Evolutionary conservation across 2,113 vertebrate species (phyloP), one percentile per base, ranked within the genome.

Genomic region (Pavo muticus): DNA sequence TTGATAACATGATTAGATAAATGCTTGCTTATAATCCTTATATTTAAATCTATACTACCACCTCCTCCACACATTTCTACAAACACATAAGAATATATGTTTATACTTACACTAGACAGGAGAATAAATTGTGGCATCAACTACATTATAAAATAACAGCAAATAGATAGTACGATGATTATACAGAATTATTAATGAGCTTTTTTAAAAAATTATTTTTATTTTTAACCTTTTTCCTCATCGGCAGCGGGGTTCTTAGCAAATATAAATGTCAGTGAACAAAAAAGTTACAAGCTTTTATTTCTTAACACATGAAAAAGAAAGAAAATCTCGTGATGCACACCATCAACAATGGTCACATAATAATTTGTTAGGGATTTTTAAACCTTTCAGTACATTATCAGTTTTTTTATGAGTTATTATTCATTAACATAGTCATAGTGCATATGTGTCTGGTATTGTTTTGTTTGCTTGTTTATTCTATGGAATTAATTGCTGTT

Each of bases 221-320:
- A 40, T 50, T 50, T 50, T 50, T 69, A 72, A 2, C 9, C 24
- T 56, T 3, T 81, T 87, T 75, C 16, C 6, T 60, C 10, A 6
- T 57, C 16, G 64, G 32, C 10, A 63, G 2, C 25, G 59, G 14
- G 1, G 5, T 78, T 92, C 40, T 59, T 65, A 52, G 11, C 5
- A 87, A 91, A 91, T 82, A 39, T 32, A 30, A 19, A n/a, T n/a
- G 4, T 24, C 4, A 57, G 17, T 50, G 27, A 87, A 68, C 67
- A 60, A 68, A 61, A 47, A 67, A 50, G 1, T 6, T 56, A 56
- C 32, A 2, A 0, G 1, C 7, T 57, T 82, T 1, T 40, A 19
- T 44, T 9, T 52, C 29, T 32, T 64, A 50, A 75, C 72, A 89
- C 60, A 64, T 11, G 6, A 64, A 92, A 72, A 60, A 3, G 8